A percentile compares a stretch with the other conserved stretches of the same genome.
phyloP scores from a whole-genome alignment of 2,888 invertebrate species.

The Branchellion lobata region DNA sequence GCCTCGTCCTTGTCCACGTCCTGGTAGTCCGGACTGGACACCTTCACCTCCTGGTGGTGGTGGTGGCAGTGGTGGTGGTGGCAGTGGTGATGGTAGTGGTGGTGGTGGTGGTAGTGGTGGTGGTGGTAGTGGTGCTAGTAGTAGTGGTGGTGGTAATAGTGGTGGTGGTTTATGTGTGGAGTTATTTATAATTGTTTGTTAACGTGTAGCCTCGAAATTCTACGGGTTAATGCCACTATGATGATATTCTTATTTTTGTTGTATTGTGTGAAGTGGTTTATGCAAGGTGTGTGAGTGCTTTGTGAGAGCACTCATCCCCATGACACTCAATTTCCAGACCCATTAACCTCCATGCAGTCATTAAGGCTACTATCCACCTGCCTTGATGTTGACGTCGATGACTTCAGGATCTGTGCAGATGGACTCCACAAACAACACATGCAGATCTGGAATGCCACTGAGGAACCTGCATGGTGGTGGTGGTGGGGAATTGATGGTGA shows the following conservation, averaged over 20 bases:
- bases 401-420: conserved; percentile 93
- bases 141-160: background rate
- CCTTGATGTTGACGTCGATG: conserved; percentile 93
- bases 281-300: no score
- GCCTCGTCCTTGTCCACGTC: conserved; percentile 91
- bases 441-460: conserved; percentile 71
- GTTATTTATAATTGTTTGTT: no score
- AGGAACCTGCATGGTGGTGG: conserved; percentile 73
- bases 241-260: background rate
- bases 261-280: no score
- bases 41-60: conserved; percentile 67
- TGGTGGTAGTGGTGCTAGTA: background rate
- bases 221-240: no score
- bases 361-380: conserved; percentile 58
- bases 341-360: no score
- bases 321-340: no score
- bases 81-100: background rate
- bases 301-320: no score
- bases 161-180: background rate
- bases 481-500: no score
- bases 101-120: background rate
- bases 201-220: no score
- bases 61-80: background rate
- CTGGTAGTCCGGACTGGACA: conserved; percentile 94
- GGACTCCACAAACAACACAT: conserved; percentile 95